Evolutionary conservation across 2,797 vertebrate genomes (phyloP).

Genomic region (Muscicapa striata): DNA sequence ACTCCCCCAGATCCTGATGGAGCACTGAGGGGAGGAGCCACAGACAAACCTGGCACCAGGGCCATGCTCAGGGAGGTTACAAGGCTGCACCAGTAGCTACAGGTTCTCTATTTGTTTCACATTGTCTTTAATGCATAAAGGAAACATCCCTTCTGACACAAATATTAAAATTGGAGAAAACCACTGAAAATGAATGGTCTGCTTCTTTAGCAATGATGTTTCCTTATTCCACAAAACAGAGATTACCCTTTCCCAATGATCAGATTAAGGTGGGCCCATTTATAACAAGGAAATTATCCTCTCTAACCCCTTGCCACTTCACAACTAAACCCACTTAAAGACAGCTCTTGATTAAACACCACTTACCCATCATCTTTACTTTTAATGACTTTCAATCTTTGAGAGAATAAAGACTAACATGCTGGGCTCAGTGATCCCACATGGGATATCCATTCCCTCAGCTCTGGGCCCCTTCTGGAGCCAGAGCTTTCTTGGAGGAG

Average conservation of each 20-base stretch:
- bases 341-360: neutral
- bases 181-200: neutral
- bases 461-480: neutral
- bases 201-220: neutral
- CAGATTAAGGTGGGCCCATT: neutral
- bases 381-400: neutral
- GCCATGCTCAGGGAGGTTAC: accelerated
- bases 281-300: neutral
- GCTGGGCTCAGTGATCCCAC: neutral
- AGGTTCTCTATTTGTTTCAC: neutral
- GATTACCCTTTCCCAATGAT: neutral
- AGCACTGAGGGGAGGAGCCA: neutral
- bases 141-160: neutral
- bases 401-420: neutral
- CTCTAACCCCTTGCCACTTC: neutral
- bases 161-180: neutral
- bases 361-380: neutral
- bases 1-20: neutral
- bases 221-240: neutral
- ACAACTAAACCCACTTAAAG: neutral
- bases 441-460: neutral
- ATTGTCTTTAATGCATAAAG: neutral
- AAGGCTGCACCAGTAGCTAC: neutral
- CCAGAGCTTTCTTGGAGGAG: neutral
- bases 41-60: neutral